A percentile compares a stretch with the other conserved stretches of the same genome.
These are phyloP conservation scores for Vanacampus margaritifer DNA, from an alignment of 2,113 vertebrate species.

Conservation along the genomic window DNA sequence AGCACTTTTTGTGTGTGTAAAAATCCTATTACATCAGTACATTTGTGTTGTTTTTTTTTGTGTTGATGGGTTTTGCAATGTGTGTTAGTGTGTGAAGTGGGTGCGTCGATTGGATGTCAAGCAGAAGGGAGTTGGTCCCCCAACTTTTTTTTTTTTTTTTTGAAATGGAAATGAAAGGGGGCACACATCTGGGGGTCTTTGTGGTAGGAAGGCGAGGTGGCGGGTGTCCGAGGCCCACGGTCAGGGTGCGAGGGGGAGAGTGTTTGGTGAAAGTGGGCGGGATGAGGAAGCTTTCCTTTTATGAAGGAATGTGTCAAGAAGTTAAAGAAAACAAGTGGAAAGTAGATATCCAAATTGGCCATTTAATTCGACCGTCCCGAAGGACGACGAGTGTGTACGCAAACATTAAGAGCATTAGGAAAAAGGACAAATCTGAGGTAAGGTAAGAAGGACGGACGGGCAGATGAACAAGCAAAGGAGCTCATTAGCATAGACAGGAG, in stretches of 20 bases:
- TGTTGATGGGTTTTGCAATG: conserved; percentile 14
- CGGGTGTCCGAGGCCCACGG: conserved; percentile 64
- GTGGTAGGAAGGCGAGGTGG: conserved; percentile 39
- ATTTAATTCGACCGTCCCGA: not conserved
- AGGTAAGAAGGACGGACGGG: conserved; percentile 19
- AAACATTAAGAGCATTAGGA: conserved; percentile 9
- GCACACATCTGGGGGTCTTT: conserved; percentile 72
- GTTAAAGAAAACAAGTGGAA: conserved; percentile 1
- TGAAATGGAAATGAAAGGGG: conserved; percentile 69
- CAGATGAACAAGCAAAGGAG: conserved; percentile 25
- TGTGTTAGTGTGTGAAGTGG: conserved; percentile 32
- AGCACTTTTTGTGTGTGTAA: not conserved
- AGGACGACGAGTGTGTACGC: not conserved
- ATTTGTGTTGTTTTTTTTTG: conserved; percentile 5
- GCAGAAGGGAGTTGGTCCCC: conserved; percentile 39
- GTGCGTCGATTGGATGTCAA: conserved; percentile 41
- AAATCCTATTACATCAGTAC: not conserved
- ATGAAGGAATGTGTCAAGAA: conserved; percentile 1
- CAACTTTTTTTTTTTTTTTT: conserved; percentile 36
- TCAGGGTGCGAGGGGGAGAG: conserved; percentile 38
- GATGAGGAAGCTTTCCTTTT: conserved; percentile 28
- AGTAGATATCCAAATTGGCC: conserved; percentile 8
- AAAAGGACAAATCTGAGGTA: conserved; percentile 12
- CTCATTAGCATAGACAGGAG: conserved; percentile 51
- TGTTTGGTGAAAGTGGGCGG: conserved; percentile 21